Evolutionary conservation across 2,113 vertebrate genomes (phyloP), one percentile per base, ranked within the genome.

Genomic region (Datnioides undecimradiatus): DNA sequence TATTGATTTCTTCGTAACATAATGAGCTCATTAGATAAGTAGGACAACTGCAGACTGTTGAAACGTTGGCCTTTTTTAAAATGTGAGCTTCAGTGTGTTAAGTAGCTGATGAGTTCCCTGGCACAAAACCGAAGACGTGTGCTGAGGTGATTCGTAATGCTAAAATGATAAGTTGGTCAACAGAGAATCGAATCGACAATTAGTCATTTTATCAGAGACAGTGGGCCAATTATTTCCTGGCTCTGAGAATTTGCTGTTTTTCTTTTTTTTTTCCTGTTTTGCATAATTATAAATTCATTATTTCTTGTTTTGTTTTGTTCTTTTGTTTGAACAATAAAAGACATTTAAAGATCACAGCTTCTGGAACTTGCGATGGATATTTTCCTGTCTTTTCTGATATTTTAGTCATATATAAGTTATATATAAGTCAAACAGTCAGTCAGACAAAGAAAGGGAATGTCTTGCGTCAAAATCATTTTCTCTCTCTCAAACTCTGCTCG

Each of bases 1-100:
- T 85, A 82, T 85, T 75, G 60, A 82, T 75, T 72, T 58, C 12
- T 40, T 52, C 8, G 5, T 58, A 65, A 68, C 25, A 21, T 57
- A 67, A 72, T 76, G 34, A 78, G 68, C 64, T 72, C 38, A 54
- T 81, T 76, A 76, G 40, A 67, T 33, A 82, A 84, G 52, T 82
- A 66, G 78, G 71, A 73, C 67, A 76, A 21, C 38, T 59, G 8
- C 33, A 64, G 31, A 27, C 21, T 55, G 49, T 58, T 58, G 25
- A 29, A 33, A 43, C 60, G 29, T 29, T 34, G 25, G 23, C 3
- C 17, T 48, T 19, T 52, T 58, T 59, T 41, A 9, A 8, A 8
- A 43, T 38, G 29, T 33, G 57, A 48, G 19, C 36, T 51, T 12
- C 51, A 51, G 13, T 51, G 45, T 63, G 34, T 69, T 6, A 3